Percentiles rank a stretch among this genome's conserved stretches.
Conservation (phyloP, 2,797 vertebrate species). For the Luscinia luscinia region DNA sequence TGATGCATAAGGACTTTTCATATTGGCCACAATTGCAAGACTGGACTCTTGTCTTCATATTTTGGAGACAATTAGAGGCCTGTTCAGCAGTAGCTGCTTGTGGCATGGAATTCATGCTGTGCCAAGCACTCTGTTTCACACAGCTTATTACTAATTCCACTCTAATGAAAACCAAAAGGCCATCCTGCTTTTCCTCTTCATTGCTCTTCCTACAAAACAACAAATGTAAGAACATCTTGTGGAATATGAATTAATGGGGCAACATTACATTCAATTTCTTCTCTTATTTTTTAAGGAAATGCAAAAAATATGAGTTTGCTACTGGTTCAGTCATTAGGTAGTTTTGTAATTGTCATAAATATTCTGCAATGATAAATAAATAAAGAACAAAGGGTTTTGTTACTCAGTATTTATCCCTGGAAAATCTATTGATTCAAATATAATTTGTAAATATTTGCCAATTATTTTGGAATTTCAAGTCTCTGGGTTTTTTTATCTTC, state of each 20-base stretch:
- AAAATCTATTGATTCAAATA: neutral
- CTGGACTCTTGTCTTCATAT: neutral
- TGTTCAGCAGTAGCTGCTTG: neutral
- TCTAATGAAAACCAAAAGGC: neutral
- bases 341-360: neutral
- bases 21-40: neutral
- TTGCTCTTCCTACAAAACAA: neutral
- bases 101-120: neutral
- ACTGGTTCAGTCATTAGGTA: neutral
- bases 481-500: neutral
- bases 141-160: neutral
- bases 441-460: neutral
- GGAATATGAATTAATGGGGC: neutral
- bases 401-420: neutral
- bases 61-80: neutral
- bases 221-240: neutral
- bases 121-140: neutral
- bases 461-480: neutral
- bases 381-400: neutral
- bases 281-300: neutral
- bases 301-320: neutral
- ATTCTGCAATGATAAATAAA: neutral
- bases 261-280: neutral
- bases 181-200: neutral
- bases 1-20: neutral